Percentiles rank a stretch among this genome's conserved stretches.
phyloP scores from a whole-genome alignment of 2,888 invertebrate genomes.

The Yponomeuta malinellus region DNA sequence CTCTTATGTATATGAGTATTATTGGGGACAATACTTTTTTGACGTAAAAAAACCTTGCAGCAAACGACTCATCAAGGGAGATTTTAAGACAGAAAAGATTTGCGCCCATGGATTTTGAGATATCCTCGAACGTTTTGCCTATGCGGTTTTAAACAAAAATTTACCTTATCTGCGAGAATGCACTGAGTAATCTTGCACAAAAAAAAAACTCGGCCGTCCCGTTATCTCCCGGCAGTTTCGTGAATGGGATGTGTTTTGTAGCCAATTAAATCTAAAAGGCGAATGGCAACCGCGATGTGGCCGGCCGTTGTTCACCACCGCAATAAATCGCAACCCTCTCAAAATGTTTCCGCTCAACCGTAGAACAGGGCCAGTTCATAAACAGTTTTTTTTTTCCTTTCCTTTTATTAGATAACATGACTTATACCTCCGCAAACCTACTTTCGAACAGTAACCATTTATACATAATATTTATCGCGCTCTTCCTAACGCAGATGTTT shows the following conservation, averaged over 20 bases:
- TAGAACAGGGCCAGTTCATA: conserved; percentile 1
- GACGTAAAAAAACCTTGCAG: conserved; percentile 10
- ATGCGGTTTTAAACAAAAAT: conserved; percentile 12
- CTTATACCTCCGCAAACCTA: background rate
- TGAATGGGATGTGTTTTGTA: conserved; percentile 70
- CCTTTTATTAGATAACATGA: conserved; percentile 17
- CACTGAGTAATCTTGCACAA: conserved; percentile 24
- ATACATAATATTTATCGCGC: background rate
- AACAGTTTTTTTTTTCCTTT: background rate
- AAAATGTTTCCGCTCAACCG: conserved; percentile 55
- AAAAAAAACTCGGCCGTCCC: conserved; percentile 33
- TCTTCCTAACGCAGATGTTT: background rate
- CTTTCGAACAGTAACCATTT: background rate
- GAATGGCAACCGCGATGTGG: conserved; percentile 50
- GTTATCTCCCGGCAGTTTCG: conserved; percentile 52
- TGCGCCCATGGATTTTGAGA: background rate
- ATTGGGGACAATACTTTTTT: conserved; percentile 14
- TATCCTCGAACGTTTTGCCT: background rate
- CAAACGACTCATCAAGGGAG: background rate
- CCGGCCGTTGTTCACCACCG: conserved; percentile 22
- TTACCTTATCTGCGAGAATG: conserved; percentile 4
- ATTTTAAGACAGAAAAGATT: background rate
- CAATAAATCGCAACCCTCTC: conserved; percentile 72
- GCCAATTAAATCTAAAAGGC: conserved; percentile 56
- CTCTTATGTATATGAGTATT: conserved; percentile 18